Evolutionary conservation across 64 coral and sea anemone genomes (phyloP).

Genomic region (Montipora sp.): DNA sequence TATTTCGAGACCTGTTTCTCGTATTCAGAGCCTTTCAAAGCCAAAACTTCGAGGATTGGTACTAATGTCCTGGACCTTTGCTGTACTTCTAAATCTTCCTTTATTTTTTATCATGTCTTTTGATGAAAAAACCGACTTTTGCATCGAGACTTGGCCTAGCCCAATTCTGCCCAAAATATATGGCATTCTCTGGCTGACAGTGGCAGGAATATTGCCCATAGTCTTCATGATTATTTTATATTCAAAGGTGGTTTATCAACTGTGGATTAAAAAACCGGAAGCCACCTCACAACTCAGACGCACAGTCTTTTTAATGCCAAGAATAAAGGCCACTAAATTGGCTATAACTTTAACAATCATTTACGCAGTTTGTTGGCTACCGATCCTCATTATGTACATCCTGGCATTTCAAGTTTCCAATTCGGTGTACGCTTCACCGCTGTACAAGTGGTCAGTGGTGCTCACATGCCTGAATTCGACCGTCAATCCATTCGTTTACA

Average conservation of each 20-base stretch:
- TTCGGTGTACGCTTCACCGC: constrained; percentile 42
- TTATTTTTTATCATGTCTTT: constrained; percentile 45
- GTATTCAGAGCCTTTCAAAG: background rate
- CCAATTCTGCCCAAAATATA: constrained; percentile 25
- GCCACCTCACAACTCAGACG: background rate
- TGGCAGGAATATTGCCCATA: background rate
- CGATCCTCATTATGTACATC: constrained; percentile 70
- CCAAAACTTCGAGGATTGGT: constrained; percentile 5
- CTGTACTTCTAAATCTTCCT: constrained; percentile 8
- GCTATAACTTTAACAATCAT: constrained; percentile 55
- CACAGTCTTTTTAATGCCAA: constrained; percentile 19
- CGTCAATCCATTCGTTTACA: constrained; percentile 86
- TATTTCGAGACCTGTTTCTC: background rate
- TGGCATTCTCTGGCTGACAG: constrained; percentile 21
- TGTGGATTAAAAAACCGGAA: constrained; percentile 2
- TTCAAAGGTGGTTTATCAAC: constrained; percentile 25
- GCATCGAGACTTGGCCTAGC: constrained; percentile 14
- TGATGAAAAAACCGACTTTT: constrained; percentile 19
- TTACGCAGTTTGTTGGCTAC: constrained; percentile 70
- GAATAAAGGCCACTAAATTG: constrained; percentile 65
- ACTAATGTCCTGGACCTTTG: constrained; percentile 5
- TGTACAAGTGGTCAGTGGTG: constrained; percentile 63
- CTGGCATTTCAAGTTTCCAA: constrained; percentile 56
- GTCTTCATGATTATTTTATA: constrained; percentile 6
- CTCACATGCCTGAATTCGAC: constrained; percentile 70